These are phyloP conservation scores for Tribolium freemani DNA, from an alignment of 2,888 invertebrate species.

Conservation along the genomic window DNA sequence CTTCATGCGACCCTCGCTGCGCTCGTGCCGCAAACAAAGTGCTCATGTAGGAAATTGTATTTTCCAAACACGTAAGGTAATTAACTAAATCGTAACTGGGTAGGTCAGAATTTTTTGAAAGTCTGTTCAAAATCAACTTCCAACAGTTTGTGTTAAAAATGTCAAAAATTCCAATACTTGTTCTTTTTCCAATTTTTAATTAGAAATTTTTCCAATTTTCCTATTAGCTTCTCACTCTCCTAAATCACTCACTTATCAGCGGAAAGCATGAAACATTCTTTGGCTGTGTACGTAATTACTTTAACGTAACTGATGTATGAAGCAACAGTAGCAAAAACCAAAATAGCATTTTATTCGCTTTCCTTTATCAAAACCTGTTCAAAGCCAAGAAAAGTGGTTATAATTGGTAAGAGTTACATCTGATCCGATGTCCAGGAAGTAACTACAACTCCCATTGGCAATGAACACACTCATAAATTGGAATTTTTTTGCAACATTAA, in stretches of 20 bases:
- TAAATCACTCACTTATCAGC: not conserved
- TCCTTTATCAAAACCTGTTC: slow-evolving; percentile 7
- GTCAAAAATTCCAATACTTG: too few relatives aligned
- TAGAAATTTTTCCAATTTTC: not conserved
- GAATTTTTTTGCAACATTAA: not conserved
- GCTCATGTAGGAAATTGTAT: too few relatives aligned
- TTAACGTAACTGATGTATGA: not conserved
- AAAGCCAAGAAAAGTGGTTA: slow-evolving; percentile 2
- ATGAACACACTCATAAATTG: not conserved
- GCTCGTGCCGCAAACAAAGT: too few relatives aligned
- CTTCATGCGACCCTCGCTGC: too few relatives aligned
- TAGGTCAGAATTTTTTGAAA: too few relatives aligned
- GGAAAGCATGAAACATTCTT: not conserved
- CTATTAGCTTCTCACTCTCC: too few relatives aligned
- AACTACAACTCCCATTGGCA: not conserved
- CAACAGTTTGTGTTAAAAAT: too few relatives aligned
- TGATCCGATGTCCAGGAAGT: slow-evolving; percentile 9
- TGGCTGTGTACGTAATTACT: not conserved
- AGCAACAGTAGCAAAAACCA: not conserved
- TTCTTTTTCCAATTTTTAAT: not conserved
- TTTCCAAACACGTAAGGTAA: too few relatives aligned
- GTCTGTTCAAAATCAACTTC: too few relatives aligned
- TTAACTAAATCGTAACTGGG: too few relatives aligned
- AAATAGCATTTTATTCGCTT: not conserved
- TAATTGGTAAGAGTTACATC: slow-evolving; percentile 8